A percentile compares a stretch with the other conserved stretches of the same genome.
Conservation (phyloP, 1,140 invertebrate species). For the Apis laboriosa region DNA sequence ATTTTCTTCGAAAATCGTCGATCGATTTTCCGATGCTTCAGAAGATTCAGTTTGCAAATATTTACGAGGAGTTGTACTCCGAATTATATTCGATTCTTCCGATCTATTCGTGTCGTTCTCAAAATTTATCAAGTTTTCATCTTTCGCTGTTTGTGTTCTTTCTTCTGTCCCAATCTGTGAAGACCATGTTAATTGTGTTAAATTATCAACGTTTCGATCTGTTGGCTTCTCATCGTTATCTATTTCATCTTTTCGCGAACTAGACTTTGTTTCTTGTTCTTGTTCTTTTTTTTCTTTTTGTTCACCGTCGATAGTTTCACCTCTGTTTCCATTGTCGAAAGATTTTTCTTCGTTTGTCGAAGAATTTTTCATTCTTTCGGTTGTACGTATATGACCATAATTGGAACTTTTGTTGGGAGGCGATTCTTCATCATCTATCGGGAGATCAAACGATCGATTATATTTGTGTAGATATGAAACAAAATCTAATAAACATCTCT, state of each 20-base stretch:
- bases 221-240: background rate
- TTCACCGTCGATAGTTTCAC: background rate
- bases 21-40: background rate
- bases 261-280: background rate
- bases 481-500: no score
- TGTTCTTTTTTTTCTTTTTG: no score
- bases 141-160: no score
- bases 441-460: no score
- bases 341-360: background rate
- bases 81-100: background rate
- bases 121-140: no score
- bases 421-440: no score
- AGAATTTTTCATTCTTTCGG: background rate
- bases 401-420: no score
- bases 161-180: background rate
- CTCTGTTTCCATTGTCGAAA: background rate
- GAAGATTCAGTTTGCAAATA: background rate
- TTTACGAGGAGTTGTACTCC: background rate
- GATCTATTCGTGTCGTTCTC: background rate
- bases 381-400: no score
- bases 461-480: no score
- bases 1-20: background rate
- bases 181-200: background rate
- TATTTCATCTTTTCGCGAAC: background rate
- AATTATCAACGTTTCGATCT: no score